phyloP scores from a whole-genome alignment of 2,113 vertebrate genomes.

The Pristiophorus japonicus region DNA sequence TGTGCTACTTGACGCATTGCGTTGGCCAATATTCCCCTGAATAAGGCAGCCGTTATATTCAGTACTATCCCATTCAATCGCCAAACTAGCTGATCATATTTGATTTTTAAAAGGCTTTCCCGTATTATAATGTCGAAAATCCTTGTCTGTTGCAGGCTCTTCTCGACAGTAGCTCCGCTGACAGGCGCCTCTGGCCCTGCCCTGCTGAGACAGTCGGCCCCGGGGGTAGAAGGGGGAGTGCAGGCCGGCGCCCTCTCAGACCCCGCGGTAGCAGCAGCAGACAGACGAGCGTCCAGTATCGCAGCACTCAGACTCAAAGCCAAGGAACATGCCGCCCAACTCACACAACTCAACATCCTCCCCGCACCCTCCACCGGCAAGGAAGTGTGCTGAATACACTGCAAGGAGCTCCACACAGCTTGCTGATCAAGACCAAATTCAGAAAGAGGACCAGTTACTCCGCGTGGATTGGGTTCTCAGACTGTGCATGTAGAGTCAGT shows the following conservation, averaged over 20 bases:
- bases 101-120: neutral
- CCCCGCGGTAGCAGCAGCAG: slow-evolving; percentile 68
- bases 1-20: neutral
- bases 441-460: slow-evolving; percentile 55
- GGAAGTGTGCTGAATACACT: slow-evolving; percentile 85
- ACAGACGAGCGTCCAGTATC: slow-evolving; percentile 88
- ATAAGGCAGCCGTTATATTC: neutral
- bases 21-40: neutral
- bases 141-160: slow-evolving; percentile 65
- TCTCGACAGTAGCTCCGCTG: slow-evolving; percentile 87
- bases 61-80: neutral
- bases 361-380: slow-evolving; percentile 82
- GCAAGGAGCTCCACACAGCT: slow-evolving; percentile 49
- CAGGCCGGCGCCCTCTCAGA: slow-evolving; percentile 61
- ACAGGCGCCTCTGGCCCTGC: slow-evolving; percentile 87
- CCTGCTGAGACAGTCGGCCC: slow-evolving; percentile 76
- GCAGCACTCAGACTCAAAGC: slow-evolving; percentile 90
- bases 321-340: slow-evolving; percentile 93
- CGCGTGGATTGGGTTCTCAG: slow-evolving; percentile 40
- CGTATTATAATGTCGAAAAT: slow-evolving; percentile 21
- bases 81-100: neutral
- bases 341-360: slow-evolving; percentile 96
- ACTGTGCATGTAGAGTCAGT: slow-evolving; percentile 38
- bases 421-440: slow-evolving; percentile 79
- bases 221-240: slow-evolving; percentile 70